Evolutionary conservation across 2,888 invertebrate genomes (phyloP), one percentile per base, ranked within the genome.

Genomic region (Tupiocoris notatus): DNA sequence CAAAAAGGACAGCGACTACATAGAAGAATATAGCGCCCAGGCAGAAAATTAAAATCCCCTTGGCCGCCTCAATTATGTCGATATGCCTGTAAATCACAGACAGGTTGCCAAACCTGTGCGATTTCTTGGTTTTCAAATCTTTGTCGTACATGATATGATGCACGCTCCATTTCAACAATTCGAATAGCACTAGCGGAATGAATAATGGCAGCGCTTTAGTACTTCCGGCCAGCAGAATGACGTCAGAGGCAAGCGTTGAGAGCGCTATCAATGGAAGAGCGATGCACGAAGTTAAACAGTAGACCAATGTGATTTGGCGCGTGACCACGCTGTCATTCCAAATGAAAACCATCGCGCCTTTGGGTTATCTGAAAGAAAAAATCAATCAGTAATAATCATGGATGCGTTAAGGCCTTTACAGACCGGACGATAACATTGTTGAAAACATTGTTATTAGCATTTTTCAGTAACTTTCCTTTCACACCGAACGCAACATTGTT

Each of bases 1-100:
- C 91, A 80, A 91, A 91, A 66, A 91, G 81, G 66, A 92, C 87
- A 18, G 89, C 88, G 2, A 88, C 84, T 1, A 88, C 79, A 80
- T 89, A 90, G 82, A 88, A 90, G 74, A 87, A 81, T 57, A 85
- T 83, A 58, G 86, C 84, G 23, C 87, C 85, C 24, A 86, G 82
- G 0, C 86, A 79, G 0, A 88, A 81, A 63, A 86, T 84, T 2
- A 86, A 79, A 0, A 84, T 77, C 75, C 86, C 86, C 82, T 88
- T 89, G 6, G 88, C 77, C 7, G 86, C 18, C 62, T 78, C 76
- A 20, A 75, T 20, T 17, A 77, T n/a, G 59, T 76, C 76, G 1
- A 78, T 66, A 64, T 75, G 54, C 39, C 75, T 56, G 39, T 64
- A 57, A 12, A 73, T 56, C 22, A 71, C 57, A 20, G 66, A 71